phyloP scores from a whole-genome alignment of 2,888 invertebrate species.

The Phortica okadai region DNA sequence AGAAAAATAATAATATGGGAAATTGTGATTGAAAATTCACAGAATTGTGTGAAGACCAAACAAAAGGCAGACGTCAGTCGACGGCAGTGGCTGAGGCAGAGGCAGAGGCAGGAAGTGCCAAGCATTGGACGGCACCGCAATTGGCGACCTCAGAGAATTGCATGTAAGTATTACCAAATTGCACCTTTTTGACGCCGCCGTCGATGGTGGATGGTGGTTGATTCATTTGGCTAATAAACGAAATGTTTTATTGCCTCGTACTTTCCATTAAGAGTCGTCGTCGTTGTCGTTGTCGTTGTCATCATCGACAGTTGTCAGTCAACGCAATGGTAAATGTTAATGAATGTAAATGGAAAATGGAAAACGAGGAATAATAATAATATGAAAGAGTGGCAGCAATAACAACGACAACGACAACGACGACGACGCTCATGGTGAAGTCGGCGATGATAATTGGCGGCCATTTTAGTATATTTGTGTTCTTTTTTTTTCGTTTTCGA shows the following conservation, averaged over 20 bases:
- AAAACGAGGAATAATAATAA: conserved; percentile 9
- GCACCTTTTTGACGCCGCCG: neutral
- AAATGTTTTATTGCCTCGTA: conserved; percentile 64
- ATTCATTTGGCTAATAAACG: conserved; percentile 51
- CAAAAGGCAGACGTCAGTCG: neutral
- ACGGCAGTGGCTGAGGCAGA: neutral
- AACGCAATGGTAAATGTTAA: conserved; percentile 24
- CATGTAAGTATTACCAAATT: neutral
- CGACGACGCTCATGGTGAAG: conserved; percentile 46
- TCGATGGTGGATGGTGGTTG: conserved; percentile 32
- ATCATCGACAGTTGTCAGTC: neutral
- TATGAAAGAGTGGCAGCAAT: conserved; percentile 47
- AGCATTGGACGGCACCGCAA: neutral
- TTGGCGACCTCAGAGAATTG: conserved; percentile 2
- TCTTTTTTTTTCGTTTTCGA: conserved; percentile 24
- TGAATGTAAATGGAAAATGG: conserved; percentile 33
- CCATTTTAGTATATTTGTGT: conserved; percentile 51
- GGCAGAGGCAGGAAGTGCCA: conserved; percentile 3
- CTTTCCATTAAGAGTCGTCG: conserved; percentile 12
- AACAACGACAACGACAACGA: conserved; percentile 23
- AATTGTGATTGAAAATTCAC: conserved; percentile 9
- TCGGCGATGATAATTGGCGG: conserved; percentile 65
- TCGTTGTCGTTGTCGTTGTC: neutral
- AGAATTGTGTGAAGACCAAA: neutral
- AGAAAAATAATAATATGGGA: conserved; percentile 20